These are phyloP conservation scores for Cygnus atratus DNA, from an alignment of 2,113 vertebrate genomes.

Conservation along the genomic window DNA sequence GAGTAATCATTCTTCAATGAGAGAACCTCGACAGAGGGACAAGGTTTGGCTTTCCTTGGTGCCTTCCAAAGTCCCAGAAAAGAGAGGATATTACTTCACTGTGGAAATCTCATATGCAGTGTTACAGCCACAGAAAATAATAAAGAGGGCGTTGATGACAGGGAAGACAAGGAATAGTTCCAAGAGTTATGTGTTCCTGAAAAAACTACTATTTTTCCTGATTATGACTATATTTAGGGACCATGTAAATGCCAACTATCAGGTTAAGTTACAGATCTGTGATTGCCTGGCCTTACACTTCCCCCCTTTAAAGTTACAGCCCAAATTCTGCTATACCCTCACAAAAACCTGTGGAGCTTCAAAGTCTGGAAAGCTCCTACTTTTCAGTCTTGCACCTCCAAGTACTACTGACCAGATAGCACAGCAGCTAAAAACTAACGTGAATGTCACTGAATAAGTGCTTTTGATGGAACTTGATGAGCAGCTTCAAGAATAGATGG, in stretches of 20 bases:
- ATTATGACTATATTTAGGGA: background rate
- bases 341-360: background rate
- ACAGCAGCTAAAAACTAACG: background rate
- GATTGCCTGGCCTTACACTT: background rate
- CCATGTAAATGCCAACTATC: background rate
- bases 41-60: conserved; percentile 10
- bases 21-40: background rate
- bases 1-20: conserved; percentile 45
- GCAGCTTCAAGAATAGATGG: background rate
- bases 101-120: background rate
- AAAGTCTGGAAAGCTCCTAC: background rate
- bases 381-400: background rate
- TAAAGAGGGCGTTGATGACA: background rate
- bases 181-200: background rate
- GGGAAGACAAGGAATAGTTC: conserved; percentile 1
- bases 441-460: rapidly evolving
- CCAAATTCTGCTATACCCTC: background rate
- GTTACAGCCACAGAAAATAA: conserved; percentile 3
- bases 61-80: conserved; percentile 20
- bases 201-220: background rate
- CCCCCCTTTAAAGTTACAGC: background rate
- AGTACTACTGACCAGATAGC: background rate
- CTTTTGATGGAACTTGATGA: background rate
- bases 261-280: background rate
- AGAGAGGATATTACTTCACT: conserved; percentile 9